Conservation (phyloP, 2,888 invertebrate species). For the Aricia artaxerxes region DNA sequence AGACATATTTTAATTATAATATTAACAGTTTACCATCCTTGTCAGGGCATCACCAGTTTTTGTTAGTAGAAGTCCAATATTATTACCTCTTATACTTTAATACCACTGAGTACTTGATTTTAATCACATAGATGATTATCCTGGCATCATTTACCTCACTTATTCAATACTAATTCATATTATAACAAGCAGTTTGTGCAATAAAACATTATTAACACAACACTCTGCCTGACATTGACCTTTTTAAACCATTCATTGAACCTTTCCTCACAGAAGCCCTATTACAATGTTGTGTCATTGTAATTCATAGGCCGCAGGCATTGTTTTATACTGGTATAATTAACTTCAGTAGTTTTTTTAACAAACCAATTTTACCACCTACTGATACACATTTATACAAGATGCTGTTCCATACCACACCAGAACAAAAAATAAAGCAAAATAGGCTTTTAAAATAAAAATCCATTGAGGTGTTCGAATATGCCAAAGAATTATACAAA, state of each 20-base stretch:
- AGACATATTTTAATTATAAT: not conserved
- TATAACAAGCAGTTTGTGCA: not conserved
- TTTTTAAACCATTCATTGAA: not conserved
- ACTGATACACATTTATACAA: not conserved
- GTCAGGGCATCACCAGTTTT: not conserved
- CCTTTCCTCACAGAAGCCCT: not conserved
- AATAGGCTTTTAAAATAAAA: not conserved
- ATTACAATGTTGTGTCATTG: not conserved
- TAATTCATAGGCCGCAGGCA: not conserved
- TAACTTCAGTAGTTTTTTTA: not conserved
- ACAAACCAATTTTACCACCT: not conserved
- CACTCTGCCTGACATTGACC: not conserved
- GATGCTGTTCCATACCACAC: not conserved
- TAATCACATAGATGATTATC: not conserved
- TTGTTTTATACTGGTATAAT: not conserved
- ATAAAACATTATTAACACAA: not conserved
- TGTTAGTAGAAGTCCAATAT: not conserved
- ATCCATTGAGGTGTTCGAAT: not conserved
- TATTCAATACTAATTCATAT: not conserved
- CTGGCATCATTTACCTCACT: not conserved
- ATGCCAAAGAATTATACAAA: not conserved
- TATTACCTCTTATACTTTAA: not conserved
- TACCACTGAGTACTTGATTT: not conserved
- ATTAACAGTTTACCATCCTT: not conserved
- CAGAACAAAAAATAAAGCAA: not conserved